These are phyloP conservation scores for Syngnathus rostellatus DNA, from an alignment of 2,797 vertebrate species.

Conservation along the genomic window DNA sequence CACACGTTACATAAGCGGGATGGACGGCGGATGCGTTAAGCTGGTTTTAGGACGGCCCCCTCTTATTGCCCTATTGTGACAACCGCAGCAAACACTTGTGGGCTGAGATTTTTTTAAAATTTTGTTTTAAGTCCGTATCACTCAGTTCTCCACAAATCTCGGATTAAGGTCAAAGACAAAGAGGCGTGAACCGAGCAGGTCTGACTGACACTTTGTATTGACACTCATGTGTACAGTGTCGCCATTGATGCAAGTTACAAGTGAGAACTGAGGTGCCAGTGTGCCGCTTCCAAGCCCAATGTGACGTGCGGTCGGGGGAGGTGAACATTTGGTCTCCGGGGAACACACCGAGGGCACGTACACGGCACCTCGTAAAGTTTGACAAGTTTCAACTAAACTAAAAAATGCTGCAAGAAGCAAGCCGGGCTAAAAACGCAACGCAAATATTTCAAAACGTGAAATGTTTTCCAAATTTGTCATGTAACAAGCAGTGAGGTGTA, in stretches of 20 bases:
- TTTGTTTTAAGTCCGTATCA: background rate
- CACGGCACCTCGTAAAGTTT: constrained; percentile 7
- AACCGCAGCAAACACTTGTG: constrained; percentile 33
- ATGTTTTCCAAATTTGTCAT: too few relatives aligned
- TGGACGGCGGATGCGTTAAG: constrained; percentile 42
- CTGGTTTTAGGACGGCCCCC: constrained; percentile 35
- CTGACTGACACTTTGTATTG: constrained; percentile 21
- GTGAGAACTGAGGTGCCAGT: constrained; percentile 56
- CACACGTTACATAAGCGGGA: constrained; percentile 60
- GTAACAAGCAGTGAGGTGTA: background rate
- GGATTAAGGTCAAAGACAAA: constrained; percentile 49
- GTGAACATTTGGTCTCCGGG: constrained; percentile 62
- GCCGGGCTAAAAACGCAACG: too few relatives aligned
- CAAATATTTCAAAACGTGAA: too few relatives aligned
- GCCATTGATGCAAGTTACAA: constrained; percentile 38
- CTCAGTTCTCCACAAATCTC: constrained; percentile 8
- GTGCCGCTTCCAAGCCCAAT: constrained; percentile 54
- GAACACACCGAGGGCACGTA: constrained; percentile 40
- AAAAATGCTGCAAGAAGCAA: background rate
- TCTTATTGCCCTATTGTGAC: constrained; percentile 51
- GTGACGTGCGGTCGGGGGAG: constrained; percentile 44
- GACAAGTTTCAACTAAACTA: background rate
- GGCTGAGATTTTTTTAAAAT: too few relatives aligned
- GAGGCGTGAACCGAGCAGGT: background rate
- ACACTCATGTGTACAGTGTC: constrained; percentile 3